Base-by-base conservation (phyloP, 1,140 invertebrate genomes). In the Drosophila dunni region DNA sequence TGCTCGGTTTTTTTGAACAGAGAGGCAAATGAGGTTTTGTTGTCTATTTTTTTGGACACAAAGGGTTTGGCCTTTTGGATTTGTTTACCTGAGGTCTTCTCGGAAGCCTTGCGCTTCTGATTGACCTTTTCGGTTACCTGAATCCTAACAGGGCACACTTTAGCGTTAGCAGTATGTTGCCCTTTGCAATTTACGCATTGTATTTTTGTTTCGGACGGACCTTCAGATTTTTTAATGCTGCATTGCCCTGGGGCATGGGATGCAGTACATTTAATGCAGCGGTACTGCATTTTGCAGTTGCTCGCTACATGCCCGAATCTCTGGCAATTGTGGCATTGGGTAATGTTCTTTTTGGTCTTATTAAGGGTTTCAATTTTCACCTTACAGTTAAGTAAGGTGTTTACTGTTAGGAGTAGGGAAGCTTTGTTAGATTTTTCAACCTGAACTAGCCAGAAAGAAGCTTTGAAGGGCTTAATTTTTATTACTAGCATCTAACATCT, bases 201-300 rank as follows among this genome's bases (percentile, higher is more conserved):
- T 0, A 8, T 20, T 8, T 48, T 20, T 2, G 0, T 7, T 7
- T 48, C 45, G 15, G 45, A 44, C 10, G 40, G 40, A 44, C 36
- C 7, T 1, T 8, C n/a, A n/a, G 42, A 1, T 15, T 15, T 15
- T 45, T 45, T n/a, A 0, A 45, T 45, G 10, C 6, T 45, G 42
- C 42, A 45, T 45, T 45, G 42, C 11, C 42, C 42, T 45, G 42
- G 42, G 2, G 42, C 10, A 15, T 45, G 42, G 42, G 42, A n/a
- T 51, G 7, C 4, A 5, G 9, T 68, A 34, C 56, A 68, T 42
- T 68, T 68, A 1, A 68, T 17, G 46, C 65, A 63, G 1, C 50
- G 38, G 2, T 46, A 63, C 0, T 2, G 10, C 67, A 70, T 64
- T 11, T 70, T 62, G 20, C 67, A 70, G 1, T 70, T 70, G 3